Percentiles rank a stretch among this genome's conserved stretches.
Evolutionary conservation across 2,113 vertebrate species (phyloP).

Genomic region (Chaenocephalus aceratus): DNA sequence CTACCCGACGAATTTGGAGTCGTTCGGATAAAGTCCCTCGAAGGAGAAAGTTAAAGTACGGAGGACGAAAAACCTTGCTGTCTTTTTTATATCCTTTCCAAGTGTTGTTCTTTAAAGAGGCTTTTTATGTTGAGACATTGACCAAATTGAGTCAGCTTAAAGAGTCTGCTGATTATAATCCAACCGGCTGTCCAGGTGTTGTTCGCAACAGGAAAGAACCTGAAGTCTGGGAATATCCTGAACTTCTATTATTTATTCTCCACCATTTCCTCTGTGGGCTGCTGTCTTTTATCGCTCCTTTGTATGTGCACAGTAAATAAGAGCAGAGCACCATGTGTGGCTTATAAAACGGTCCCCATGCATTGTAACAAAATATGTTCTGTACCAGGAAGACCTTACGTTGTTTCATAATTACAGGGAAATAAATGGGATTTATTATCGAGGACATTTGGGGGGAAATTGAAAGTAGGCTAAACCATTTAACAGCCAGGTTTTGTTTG

Average conservation of each 20-base stretch:
- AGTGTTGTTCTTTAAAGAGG: too few relatives aligned
- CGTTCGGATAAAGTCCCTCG: too few relatives aligned
- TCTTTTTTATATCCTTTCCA: too few relatives aligned
- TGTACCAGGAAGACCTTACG: too few relatives aligned
- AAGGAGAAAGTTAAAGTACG: too few relatives aligned
- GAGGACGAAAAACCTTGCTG: too few relatives aligned
- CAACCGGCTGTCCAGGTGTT: conserved; percentile 9
- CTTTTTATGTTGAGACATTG: too few relatives aligned
- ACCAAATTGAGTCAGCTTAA: too few relatives aligned
- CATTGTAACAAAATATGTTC: too few relatives aligned
- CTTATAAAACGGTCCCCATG: conserved; percentile 49
- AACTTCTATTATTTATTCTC: conserved; percentile 36
- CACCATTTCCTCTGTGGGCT: conserved; percentile 25
- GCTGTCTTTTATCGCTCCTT: conserved; percentile 22
- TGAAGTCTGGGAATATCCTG: conserved; percentile 28
- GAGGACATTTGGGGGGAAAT: conserved; percentile 10
- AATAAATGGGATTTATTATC: conserved; percentile 25
- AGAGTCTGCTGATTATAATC: neutral
- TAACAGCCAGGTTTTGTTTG: conserved; percentile 31
- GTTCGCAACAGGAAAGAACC: conserved; percentile 19
- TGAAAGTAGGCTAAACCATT: conserved; percentile 72
- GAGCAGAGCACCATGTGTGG: neutral
- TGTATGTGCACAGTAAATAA: conserved; percentile 31
- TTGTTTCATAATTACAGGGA: conserved; percentile 15
- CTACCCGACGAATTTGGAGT: too few relatives aligned